Base-by-base conservation (phyloP, 2,888 invertebrate species). In the Sarcophaga subvicina region DNA sequence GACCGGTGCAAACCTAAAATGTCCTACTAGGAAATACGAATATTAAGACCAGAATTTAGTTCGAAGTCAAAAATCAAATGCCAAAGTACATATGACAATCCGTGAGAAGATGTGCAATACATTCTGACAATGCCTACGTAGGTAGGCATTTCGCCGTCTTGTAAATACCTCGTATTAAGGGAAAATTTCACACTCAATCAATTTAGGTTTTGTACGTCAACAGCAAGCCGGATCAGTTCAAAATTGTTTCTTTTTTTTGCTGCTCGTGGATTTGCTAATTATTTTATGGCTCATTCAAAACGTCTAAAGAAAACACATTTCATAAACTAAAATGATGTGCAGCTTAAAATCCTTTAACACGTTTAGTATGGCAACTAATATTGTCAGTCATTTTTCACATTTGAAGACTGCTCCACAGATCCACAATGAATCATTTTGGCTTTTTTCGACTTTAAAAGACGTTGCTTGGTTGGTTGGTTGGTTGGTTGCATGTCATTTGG, bases 131-230 rank as follows among this genome's bases (percentile, higher is more conserved):
- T 67, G 22, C 5, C 77, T 47, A 77, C 67, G 59, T 77, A 69
- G 45, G 45, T 20, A 25, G 60, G n/a, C n/a, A 8, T 37, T 37
- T 37, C 0, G 37, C 37, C 8, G 8, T 37, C 37, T 37, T 37
- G 37, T 37, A 37, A 37, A 37, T 37, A 37, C 37, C 8, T 8
- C 37, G 37, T 37, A 37, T 37, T 37, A 37, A 10, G 37, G 8
- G 37, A 2, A 22, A 45, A 87, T 82, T 87, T 86, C 86, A 88
- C 86, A 87, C 86, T 87, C 87, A 80, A 88, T 88, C 82, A 87
- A 84, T 88, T 88, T 83, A 69, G 79, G 73, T 83, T 83, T 86
- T 86, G 72, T 83, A 82, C 88, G 88, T 88, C 88, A 88, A 85
- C 86, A 84, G 80, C 37, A 37, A 10, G 54, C 54, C 17, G 54